Conservation (phyloP, 2,888 invertebrate species). For the Ichneumoninae sp. region DNA sequence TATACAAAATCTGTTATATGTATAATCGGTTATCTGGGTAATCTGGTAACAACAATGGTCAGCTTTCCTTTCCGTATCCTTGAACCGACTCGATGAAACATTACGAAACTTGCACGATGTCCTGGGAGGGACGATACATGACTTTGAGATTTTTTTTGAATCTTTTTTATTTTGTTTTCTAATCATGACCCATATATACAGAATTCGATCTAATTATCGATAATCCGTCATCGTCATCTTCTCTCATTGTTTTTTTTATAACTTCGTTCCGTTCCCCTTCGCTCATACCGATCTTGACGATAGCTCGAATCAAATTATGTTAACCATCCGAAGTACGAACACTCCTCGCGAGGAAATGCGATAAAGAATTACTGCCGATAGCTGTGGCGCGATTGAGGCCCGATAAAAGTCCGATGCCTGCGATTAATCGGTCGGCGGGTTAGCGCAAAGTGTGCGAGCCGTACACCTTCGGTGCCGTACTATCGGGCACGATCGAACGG, state of each 20-base stretch:
- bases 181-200: constrained; percentile 1
- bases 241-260: neutral
- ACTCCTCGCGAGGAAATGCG: neutral
- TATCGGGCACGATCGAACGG: constrained; percentile 35
- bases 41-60: neutral
- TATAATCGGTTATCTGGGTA: neutral
- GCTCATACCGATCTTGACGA: constrained; percentile 10
- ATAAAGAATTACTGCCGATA: constrained; percentile 3
- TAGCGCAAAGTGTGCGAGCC: constrained; percentile 34
- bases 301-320: constrained; percentile 13
- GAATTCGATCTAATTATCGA: constrained; percentile 4
- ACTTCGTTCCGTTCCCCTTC: neutral
- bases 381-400: constrained; percentile 24
- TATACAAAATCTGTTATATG: neutral
- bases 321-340: constrained; percentile 9
- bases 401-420: constrained; percentile 41
- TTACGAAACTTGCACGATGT: neutral
- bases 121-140: neutral
- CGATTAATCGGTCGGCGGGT: constrained; percentile 39
- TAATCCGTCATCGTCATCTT: constrained; percentile 1
- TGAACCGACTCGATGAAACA: neutral
- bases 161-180: neutral
- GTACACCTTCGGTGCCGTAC: constrained; percentile 15
- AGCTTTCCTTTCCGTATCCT: neutral
- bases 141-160: neutral